Evolutionary conservation across 2,113 vertebrate species (phyloP).

Genomic region (Phrynosoma blainvillii): DNA sequence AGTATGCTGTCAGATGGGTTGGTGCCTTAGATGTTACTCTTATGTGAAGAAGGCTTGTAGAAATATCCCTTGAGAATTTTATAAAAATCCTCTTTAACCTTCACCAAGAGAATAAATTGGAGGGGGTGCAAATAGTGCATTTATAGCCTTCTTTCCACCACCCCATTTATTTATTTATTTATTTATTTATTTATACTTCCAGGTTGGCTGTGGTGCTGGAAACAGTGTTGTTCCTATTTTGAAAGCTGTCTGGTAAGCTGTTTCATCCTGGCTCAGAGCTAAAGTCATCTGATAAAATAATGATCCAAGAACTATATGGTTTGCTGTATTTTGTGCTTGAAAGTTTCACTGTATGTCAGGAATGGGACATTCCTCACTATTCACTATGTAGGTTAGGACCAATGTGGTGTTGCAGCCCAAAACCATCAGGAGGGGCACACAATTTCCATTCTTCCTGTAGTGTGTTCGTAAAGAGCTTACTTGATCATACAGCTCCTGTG

Average conservation of each 20-base stretch:
- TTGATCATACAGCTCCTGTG: neutral
- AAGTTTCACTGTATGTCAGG: neutral
- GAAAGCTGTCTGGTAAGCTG: slow-evolving; percentile 80
- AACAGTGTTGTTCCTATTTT: slow-evolving; percentile 93
- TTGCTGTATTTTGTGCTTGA: neutral
- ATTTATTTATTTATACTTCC: slow-evolving; percentile 54
- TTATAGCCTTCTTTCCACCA: slow-evolving; percentile 42
- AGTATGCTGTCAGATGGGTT: neutral
- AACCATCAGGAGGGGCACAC: no score
- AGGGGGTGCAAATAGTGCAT: neutral
- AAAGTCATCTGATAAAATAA: neutral
- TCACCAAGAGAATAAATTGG: neutral
- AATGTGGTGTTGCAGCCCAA: no score
- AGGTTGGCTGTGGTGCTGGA: slow-evolving; percentile 93
- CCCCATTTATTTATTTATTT: slow-evolving; percentile 60
- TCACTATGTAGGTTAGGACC: no score
- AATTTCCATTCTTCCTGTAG: neutral
- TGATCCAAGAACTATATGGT: slow-evolving; percentile 11
- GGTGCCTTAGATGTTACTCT: neutral
- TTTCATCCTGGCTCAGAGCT: neutral
- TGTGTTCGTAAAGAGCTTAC: neutral
- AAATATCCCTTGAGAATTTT: neutral
- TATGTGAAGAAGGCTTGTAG: neutral
- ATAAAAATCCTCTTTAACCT: neutral
- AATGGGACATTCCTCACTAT: no score